Evolutionary conservation across 1,140 invertebrate genomes (phyloP).

Genomic region (Hestina assimilis): DNA sequence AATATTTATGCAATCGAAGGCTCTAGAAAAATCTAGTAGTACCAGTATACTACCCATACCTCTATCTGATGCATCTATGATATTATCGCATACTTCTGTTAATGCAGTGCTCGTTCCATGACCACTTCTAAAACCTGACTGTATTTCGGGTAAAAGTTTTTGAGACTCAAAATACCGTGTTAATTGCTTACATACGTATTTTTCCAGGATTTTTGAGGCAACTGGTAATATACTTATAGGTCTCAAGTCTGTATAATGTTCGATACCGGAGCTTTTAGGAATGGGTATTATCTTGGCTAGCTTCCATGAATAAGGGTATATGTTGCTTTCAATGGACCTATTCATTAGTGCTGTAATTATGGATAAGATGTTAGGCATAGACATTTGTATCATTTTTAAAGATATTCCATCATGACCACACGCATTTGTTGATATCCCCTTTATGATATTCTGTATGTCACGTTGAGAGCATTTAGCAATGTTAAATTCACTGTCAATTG

Average conservation of each 20-base stretch:
- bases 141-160: background rate
- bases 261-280: background rate
- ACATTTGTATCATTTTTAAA: constrained; percentile 3
- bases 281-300: background rate
- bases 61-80: too few species aligned
- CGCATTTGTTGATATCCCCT: background rate
- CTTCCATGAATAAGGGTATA: constrained; percentile 1
- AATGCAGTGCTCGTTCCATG: background rate
- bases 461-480: background rate
- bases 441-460: background rate
- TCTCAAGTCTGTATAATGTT: background rate
- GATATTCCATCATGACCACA: background rate
- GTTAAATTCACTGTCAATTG: background rate
- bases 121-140: background rate
- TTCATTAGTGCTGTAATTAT: constrained; percentile 2
- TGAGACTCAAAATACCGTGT: background rate
- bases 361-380: background rate
- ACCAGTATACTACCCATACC: background rate
- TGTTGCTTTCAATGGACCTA: background rate
- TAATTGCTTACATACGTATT: background rate
- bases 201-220: constrained; percentile 1
- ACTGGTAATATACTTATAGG: background rate
- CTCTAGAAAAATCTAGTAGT: background rate
- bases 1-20: background rate
- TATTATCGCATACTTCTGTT: background rate